Evolutionary conservation across 2,888 invertebrate species (phyloP), one percentile per base, ranked within the genome.

Genomic region (Stenurella melanura): DNA sequence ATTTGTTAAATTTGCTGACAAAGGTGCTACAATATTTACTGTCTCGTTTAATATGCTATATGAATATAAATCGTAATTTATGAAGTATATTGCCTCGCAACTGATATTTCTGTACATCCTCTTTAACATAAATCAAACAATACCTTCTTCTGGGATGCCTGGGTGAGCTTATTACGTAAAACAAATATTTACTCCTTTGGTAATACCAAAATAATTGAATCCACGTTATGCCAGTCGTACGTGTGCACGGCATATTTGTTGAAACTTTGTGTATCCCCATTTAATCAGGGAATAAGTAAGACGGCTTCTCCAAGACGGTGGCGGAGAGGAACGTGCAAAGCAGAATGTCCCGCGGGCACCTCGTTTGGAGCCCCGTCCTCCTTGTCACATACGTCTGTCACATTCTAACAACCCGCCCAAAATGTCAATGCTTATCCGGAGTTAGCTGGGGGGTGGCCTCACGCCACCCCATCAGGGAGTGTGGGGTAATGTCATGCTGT

Each of bases 401-500:
- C 87, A 86, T 86, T 87, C 87, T 87, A 87, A 87, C 85, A 83
- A 80, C 84, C 83, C 80, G 82, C 84, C 85, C 84, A 85, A 87
- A 87, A 87, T 87, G 87, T 87, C 87, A 87, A 86, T 86, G 86
- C 86, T 86, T 85, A 85, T 85, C 86, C 86, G 81, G 82, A 81
- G 82, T 78, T 79, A 77, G 79, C 77, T 79, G 80, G 81, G 76
- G 76, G 76, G 74, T 61, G 73, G 74, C 63, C 61, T 57, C 61
- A 30, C 17, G 19, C 71, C 70, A 61, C 74, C 74, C 42, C 19
- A 21, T 26, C 17, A 38, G 70, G 38, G 76, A 66, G 76, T 74
- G 73, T 76, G 78, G 73, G 78, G 78, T 74, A 73, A 76, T 79
- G 78, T 76, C 78, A 73, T 74, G 77, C 70, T 66, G 77, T 67